Conservation (phyloP, 2,113 vertebrate genomes). For the Willisornis vidua region DNA sequence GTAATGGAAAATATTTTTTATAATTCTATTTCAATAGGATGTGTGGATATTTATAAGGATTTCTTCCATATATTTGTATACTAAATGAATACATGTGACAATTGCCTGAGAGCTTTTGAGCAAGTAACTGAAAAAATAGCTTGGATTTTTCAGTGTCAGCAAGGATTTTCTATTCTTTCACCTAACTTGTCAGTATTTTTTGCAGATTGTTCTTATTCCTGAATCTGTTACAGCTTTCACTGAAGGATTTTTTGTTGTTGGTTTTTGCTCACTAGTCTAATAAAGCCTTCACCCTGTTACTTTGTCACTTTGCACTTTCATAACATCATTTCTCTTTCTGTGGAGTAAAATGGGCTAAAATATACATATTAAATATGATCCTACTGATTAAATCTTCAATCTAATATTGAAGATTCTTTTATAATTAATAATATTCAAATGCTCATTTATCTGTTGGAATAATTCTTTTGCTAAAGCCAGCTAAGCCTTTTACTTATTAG, state of each 20-base stretch:
- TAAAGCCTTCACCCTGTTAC: neutral
- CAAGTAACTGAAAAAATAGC: neutral
- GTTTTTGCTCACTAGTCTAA: neutral
- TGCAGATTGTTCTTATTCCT: neutral
- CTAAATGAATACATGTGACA: neutral
- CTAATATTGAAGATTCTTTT: neutral
- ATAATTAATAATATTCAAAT: neutral
- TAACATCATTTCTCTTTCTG: neutral
- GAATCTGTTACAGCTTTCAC: neutral
- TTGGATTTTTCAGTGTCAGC: neutral
- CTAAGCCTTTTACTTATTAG: neutral
- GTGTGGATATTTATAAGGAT: neutral
- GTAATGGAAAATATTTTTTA: neutral
- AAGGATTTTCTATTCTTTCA: neutral
- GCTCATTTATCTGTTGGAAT: neutral
- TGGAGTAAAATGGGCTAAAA: neutral
- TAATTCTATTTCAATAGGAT: neutral
- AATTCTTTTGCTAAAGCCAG: neutral
- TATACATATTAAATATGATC: neutral
- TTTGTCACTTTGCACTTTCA: neutral
- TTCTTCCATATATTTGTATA: neutral
- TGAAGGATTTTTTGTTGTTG: neutral
- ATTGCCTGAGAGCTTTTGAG: neutral
- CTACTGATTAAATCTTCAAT: neutral
- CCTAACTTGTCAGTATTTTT: neutral